Evolutionary conservation across 2,888 invertebrate species (phyloP).

Genomic region (Mimas tiliae): DNA sequence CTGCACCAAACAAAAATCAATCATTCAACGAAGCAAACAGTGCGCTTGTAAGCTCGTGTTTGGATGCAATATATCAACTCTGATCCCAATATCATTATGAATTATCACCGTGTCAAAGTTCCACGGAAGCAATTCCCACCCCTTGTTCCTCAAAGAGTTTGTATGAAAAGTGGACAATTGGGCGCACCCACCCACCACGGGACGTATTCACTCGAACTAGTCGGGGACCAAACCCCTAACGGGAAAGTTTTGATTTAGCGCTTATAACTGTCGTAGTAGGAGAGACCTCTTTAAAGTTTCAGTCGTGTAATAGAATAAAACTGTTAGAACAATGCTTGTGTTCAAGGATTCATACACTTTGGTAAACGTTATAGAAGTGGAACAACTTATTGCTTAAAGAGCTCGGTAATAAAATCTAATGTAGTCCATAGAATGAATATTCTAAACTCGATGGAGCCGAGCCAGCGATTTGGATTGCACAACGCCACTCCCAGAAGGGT

Average conservation of each 20-base stretch:
- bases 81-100: conserved; percentile 45
- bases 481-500: conserved; percentile 42
- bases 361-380: conserved; percentile 54
- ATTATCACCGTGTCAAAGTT: conserved; percentile 52
- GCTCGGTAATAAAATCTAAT: conserved; percentile 66
- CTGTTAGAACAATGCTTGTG: conserved; percentile 73
- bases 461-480: conserved; percentile 47
- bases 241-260: conserved; percentile 83
- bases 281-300: conserved; percentile 79
- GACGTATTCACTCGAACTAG: conserved; percentile 72
- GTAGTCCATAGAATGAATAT: conserved; percentile 68
- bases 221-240: conserved; percentile 63
- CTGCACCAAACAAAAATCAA: neutral
- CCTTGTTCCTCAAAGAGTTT: conserved; percentile 60
- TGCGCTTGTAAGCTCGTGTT: neutral
- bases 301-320: conserved; percentile 82
- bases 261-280: conserved; percentile 78
- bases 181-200: conserved; percentile 55
- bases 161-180: conserved; percentile 65
- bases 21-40: neutral
- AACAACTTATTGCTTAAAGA: conserved; percentile 64
- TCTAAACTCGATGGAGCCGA: conserved; percentile 55
- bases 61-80: neutral
- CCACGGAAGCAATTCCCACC: conserved; percentile 49
- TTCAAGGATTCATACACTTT: conserved; percentile 40